Base-by-base conservation (phyloP, 2,888 invertebrate genomes). In the Drosophila eohydei region DNA sequence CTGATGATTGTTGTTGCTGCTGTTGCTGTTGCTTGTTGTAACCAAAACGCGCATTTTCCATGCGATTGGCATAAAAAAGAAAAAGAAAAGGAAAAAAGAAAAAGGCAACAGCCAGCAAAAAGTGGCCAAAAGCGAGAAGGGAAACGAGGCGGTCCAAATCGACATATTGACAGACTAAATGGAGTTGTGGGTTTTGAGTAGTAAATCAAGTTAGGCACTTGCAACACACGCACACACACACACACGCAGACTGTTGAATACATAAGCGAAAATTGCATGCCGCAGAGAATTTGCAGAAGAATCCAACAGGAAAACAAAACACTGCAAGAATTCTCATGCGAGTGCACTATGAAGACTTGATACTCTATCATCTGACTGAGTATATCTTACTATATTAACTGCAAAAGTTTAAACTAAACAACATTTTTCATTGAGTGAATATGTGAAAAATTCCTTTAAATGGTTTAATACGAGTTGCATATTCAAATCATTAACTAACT, bases 141-240 rank as follows among this genome's bases (percentile, higher is more conserved):
- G 63, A 71, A 78, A 61, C 66, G 71, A 57, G 77, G 80, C 76
- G 78, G 72, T 63, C 67, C 81, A 84, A 84, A 88, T 89, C 88
- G 88, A 88, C 88, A 87, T 88, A 89, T 88, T 89, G 90, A 89
- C 88, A 84, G 85, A 78, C 81, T 86, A 88, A 89, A 89, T 89
- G 85, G 88, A 89, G 89, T 89, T 87, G 83, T 87, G 84, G 86
- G 89, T 85, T 88, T 87, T 86, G 87, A 87, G 87, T 84, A 88
- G 83, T 86, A 88, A 89, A 88, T 88, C 89, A 88, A 88, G 88
- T 89, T 86, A 86, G 83, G 70, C 74, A 82, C 87, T 82, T 69
- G 59, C 72, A 75, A 51, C 71, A 65, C 52, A 66, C 62, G 58
- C 62, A 63, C 72, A 63, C 67, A 64, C 56, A 68, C 51, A 68